Percentiles rank a stretch among this genome's conserved stretches.
Conservation (phyloP, 2,797 vertebrate species). For the Brachymystax lenok region DNA sequence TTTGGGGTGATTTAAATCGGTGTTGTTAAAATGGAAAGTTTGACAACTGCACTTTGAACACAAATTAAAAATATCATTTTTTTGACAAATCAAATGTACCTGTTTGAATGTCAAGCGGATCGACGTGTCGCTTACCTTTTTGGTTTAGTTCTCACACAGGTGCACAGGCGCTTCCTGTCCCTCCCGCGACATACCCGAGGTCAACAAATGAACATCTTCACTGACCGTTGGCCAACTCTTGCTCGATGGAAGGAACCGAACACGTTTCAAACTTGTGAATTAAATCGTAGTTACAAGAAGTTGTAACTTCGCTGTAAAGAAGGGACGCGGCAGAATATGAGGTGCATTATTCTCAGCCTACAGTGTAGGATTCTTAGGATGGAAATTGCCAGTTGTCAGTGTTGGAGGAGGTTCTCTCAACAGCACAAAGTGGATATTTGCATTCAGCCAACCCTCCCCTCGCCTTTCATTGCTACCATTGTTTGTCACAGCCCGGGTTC, state of each 20-base stretch:
- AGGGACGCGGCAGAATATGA: conserved; percentile 11
- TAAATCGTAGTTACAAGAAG: neutral
- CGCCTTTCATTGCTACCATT: conserved; percentile 78
- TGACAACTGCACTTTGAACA: neutral
- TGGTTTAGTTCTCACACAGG: conserved; percentile 56
- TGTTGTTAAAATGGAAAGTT: neutral
- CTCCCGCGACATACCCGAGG: conserved; percentile 10
- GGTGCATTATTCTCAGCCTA: conserved; percentile 23
- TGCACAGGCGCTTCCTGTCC: conserved; percentile 53
- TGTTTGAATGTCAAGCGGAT: neutral
- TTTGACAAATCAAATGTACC: neutral
- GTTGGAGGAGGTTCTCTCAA: conserved; percentile 63
- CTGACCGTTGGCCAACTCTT: neutral
- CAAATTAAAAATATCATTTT: neutral
- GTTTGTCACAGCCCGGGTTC: conserved; percentile 77
- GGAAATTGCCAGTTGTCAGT: conserved; percentile 59
- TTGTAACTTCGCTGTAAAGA: neutral
- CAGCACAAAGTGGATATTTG: conserved; percentile 77
- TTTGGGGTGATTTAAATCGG: neutral
- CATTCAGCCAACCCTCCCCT: conserved; percentile 80
- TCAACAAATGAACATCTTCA: conserved; percentile 8
- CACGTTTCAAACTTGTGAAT: neutral
- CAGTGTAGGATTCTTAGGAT: conserved; percentile 22
- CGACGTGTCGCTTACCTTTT: conserved; percentile 22
- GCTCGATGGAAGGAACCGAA: neutral